A percentile compares a stretch with the other conserved stretches of the same genome.
phyloP scores from a whole-genome alignment of 2,113 vertebrate genomes.

The Ictidomys tridecemlineatus region DNA sequence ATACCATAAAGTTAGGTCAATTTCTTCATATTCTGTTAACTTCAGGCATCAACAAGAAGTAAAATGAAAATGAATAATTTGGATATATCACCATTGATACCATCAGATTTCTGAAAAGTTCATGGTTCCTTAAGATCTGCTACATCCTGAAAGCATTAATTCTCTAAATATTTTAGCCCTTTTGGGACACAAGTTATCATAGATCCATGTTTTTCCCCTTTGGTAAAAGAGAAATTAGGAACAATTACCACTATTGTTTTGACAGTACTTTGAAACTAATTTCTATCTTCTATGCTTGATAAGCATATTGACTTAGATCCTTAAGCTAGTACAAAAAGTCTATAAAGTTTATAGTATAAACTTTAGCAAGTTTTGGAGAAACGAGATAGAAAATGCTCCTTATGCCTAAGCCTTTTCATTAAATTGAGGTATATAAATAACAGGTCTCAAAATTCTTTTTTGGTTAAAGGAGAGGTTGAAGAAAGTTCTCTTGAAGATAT shows the following conservation, averaged over 20 bases:
- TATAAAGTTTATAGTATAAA: neutral
- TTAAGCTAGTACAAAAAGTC: no score
- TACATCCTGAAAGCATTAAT: neutral
- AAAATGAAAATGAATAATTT: neutral
- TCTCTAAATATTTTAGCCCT: neutral
- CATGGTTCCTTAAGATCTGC: neutral
- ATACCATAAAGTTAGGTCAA: neutral
- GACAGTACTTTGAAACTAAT: conserved; percentile 12
- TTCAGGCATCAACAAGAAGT: neutral
- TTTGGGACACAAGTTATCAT: neutral
- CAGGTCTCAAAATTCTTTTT: conserved; percentile 21
- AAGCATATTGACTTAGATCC: neutral
- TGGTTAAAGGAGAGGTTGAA: neutral
- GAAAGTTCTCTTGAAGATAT: neutral
- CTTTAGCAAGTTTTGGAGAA: neutral
- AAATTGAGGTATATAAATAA: neutral
- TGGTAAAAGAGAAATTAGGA: neutral
- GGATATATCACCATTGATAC: neutral
- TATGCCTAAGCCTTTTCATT: neutral
- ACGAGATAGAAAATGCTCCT: neutral
- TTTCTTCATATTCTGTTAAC: neutral
- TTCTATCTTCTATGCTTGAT: neutral
- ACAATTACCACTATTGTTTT: neutral
- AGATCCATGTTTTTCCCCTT: neutral
- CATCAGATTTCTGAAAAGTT: neutral